Conservation (phyloP, 2,797 vertebrate genomes). For the Poeciliopsis presidionis region DNA sequence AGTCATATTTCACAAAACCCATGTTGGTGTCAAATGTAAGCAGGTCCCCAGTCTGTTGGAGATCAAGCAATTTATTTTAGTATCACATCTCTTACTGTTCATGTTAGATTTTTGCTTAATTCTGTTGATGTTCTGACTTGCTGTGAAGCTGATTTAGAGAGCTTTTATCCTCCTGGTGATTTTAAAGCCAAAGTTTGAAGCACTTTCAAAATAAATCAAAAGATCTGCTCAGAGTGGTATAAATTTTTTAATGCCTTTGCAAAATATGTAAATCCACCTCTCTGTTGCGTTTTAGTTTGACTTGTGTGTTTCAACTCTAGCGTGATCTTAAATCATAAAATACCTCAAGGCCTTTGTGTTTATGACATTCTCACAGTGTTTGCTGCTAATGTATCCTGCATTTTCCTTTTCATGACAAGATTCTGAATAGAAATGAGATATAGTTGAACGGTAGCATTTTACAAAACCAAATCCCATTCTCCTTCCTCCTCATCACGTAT, state of each 20-base stretch:
- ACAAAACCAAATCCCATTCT: constrained; percentile 57
- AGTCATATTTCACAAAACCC: constrained; percentile 1
- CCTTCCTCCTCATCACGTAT: constrained; percentile 58
- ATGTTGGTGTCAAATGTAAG: background rate
- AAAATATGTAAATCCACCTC: constrained; percentile 52
- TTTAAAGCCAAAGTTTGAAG: constrained; percentile 42
- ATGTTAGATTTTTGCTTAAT: constrained; percentile 12
- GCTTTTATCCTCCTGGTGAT: constrained; percentile 47
- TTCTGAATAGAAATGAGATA: constrained; percentile 61
- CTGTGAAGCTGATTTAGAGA: constrained; percentile 17
- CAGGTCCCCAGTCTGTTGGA: constrained; percentile 2
- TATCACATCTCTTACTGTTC: constrained; percentile 5
- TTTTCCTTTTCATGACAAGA: constrained; percentile 58
- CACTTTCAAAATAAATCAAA: constrained; percentile 57
- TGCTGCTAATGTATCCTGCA: constrained; percentile 27
- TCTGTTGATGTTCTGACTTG: constrained; percentile 19
- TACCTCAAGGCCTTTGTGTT: constrained; percentile 34
- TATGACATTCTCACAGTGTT: constrained; percentile 24
- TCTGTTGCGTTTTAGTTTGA: constrained; percentile 27
- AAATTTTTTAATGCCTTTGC: constrained; percentile 28
- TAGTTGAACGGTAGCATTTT: constrained; percentile 57
- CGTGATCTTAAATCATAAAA: constrained; percentile 49
- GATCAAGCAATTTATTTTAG: constrained; percentile 24
- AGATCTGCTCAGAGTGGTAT: constrained; percentile 37
- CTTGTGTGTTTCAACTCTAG: constrained; percentile 39